phyloP scores from a whole-genome alignment of 2,888 invertebrate species.

The Dioctria rufipes region DNA sequence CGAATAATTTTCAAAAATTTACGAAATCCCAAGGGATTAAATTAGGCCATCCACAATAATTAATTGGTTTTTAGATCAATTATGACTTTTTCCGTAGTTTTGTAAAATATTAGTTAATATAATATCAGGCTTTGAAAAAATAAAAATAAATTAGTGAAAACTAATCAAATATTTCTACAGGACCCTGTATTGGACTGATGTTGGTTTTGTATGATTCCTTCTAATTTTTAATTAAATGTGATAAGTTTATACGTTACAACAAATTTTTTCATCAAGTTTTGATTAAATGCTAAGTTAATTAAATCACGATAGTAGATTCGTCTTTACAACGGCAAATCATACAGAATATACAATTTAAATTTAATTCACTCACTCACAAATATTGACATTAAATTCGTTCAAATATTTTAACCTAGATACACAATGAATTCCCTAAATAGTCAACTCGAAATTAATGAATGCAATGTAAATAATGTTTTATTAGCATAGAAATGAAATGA shows the following conservation, averaged over 20 bases:
- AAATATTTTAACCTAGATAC: conserved; percentile 14
- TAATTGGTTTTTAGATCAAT: too few species aligned
- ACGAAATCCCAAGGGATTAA: too few species aligned
- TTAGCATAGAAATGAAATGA: not conserved
- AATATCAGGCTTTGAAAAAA: too few species aligned
- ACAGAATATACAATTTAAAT: conserved; percentile 15
- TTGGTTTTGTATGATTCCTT: not conserved
- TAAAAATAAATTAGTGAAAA: too few species aligned
- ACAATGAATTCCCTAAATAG: conserved; percentile 32
- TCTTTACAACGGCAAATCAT: conserved; percentile 19
- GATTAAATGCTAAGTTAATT: too few species aligned
- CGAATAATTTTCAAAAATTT: too few species aligned
- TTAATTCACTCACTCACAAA: not conserved
- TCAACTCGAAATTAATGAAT: not conserved
- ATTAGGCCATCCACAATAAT: too few species aligned
- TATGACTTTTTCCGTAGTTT: too few species aligned
- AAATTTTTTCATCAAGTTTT: not conserved
- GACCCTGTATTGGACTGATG: too few species aligned
- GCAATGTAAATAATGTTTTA: too few species aligned
- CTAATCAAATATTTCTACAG: too few species aligned
- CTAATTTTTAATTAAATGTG: not conserved
- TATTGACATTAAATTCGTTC: conserved; percentile 42
- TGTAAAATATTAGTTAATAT: too few species aligned
- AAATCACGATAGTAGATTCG: not conserved
- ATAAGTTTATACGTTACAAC: not conserved